A percentile compares a stretch with the other conserved stretches of the same genome.
These are phyloP conservation scores for Cacoxenus indagator DNA, from an alignment of 2,888 invertebrate genomes.

Conservation along the genomic window DNA sequence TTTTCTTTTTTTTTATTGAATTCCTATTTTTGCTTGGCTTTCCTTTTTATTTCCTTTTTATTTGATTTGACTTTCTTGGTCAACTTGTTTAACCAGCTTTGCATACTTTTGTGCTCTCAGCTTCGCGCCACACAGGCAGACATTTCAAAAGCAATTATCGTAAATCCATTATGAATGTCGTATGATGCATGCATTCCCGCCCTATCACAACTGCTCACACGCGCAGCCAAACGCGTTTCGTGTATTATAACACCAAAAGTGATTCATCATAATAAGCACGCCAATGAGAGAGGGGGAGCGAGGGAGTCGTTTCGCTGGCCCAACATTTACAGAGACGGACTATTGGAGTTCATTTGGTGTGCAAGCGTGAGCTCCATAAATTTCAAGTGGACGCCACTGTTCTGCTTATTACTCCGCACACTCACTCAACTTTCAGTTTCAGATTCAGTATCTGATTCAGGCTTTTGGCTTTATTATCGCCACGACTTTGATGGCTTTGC, in stretches of 20 bases:
- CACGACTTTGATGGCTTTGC: conserved; percentile 1
- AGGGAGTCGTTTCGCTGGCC: conserved; percentile 34
- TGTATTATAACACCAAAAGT: conserved; percentile 22
- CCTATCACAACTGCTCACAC: neutral
- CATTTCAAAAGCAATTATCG: neutral
- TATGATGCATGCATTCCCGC: neutral
- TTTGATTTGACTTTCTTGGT: neutral
- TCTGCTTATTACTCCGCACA: conserved; percentile 27
- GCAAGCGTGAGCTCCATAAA: conserved; percentile 50
- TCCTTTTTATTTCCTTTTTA: neutral
- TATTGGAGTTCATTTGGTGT: no score
- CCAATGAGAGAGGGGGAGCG: no score
- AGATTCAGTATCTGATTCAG: conserved; percentile 37
- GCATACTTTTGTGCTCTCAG: neutral
- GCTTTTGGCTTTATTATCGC: neutral
- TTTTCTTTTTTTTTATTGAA: neutral
- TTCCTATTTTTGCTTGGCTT: neutral
- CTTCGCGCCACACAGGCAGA: neutral
- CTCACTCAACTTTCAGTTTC: conserved; percentile 30
- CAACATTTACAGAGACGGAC: neutral
- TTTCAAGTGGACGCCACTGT: conserved; percentile 51
- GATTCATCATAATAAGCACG: conserved; percentile 58
- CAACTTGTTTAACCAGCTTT: neutral
- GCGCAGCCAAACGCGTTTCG: neutral
- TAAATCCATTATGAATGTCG: neutral